These are phyloP conservation scores for Xestoiulus laeticollis DNA, from an alignment of 2,888 invertebrate genomes.

Conservation along the genomic window DNA sequence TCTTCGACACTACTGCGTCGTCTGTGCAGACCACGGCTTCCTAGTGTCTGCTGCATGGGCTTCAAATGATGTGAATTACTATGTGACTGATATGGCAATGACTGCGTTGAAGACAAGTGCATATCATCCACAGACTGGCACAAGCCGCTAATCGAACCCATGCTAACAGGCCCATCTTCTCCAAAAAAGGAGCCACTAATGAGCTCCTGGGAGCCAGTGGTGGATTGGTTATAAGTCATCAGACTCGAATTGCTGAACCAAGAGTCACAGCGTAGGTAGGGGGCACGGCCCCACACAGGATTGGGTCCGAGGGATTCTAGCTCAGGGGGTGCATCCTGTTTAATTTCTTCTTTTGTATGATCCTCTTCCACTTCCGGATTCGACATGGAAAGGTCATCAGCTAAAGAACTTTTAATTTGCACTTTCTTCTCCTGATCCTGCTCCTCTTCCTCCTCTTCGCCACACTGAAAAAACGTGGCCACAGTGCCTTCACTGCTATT, in stretches of 20 bases:
- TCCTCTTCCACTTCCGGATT: background rate
- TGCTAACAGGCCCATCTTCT: conserved; percentile 40
- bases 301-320: background rate
- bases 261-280: conserved; percentile 51
- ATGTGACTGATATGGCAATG: conserved; percentile 35
- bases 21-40: background rate
- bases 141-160: conserved; percentile 14
- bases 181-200: conserved; percentile 50
- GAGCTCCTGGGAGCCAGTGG: conserved; percentile 53
- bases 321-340: background rate
- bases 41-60: conserved; percentile 22
- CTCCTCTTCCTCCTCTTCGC: conserved; percentile 42
- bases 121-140: conserved; percentile 46
- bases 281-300: background rate
- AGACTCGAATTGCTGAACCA: conserved; percentile 54
- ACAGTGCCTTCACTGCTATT: background rate
- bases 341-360: background rate
- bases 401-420: background rate
- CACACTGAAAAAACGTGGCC: conserved; percentile 31
- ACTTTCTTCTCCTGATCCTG: background rate
- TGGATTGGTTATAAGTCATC: conserved; percentile 52
- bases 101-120: conserved; percentile 51
- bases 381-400: background rate
- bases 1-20: conserved; percentile 47
- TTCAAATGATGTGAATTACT: conserved; percentile 39